These are phyloP conservation scores for Charaxes varanes DNA, from an alignment of 1,140 invertebrate species.

Conservation along the genomic window DNA sequence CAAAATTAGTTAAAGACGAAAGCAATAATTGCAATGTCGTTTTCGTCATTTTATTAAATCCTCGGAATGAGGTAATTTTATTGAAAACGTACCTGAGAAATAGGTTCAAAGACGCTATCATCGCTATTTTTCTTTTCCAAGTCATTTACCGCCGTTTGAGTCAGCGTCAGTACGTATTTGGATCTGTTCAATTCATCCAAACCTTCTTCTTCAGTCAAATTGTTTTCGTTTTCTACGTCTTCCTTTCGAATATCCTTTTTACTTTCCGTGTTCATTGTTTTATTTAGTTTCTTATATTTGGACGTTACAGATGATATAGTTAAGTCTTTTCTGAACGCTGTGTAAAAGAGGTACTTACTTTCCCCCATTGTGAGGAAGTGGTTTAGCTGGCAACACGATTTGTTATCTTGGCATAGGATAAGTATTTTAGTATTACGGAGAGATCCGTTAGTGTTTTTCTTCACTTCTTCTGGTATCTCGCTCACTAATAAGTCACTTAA, in stretches of 20 bases:
- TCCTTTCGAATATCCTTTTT: constrained; percentile 33
- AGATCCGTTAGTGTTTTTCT: constrained; percentile 61
- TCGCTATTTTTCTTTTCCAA: constrained; percentile 31
- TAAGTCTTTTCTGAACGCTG: constrained; percentile 75
- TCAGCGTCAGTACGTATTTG: constrained; percentile 81
- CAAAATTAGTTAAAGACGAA: too few relatives aligned
- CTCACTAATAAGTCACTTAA: constrained; percentile 84
- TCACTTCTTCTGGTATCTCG: constrained; percentile 85
- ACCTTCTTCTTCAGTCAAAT: constrained; percentile 40
- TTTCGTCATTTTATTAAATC: too few relatives aligned
- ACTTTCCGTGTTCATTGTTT: constrained; percentile 25
- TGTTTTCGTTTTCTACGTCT: constrained; percentile 15
- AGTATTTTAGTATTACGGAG: constrained; percentile 80
- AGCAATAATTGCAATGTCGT: too few relatives aligned
- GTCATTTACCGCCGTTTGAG: constrained; percentile 70
- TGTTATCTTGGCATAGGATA: constrained; percentile 88
- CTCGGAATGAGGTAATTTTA: too few relatives aligned
- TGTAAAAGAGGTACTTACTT: constrained; percentile 76
- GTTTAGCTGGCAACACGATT: constrained; percentile 88
- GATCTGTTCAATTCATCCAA: constrained; percentile 70
- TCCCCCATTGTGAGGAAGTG: constrained; percentile 81
- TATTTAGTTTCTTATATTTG: constrained; percentile 58
- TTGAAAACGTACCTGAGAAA: constrained; percentile 76
- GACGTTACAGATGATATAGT: constrained; percentile 73
- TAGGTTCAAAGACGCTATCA: constrained; percentile 78